Conservation (phyloP, 30 jellyfish, hydroid and myxozoan species). For the Hydra vulgaris region DNA sequence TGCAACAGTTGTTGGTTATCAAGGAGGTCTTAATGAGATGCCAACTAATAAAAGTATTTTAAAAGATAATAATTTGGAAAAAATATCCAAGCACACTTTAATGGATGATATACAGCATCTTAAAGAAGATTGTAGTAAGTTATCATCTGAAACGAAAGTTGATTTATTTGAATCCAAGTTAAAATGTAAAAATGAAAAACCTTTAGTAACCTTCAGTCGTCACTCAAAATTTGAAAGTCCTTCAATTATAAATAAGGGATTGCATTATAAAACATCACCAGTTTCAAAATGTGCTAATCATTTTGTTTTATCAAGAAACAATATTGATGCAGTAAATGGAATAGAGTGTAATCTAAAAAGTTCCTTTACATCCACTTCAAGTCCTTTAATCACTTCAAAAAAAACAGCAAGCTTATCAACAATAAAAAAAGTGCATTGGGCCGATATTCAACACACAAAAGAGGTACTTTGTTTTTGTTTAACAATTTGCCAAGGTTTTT, state of each 20-base stretch:
- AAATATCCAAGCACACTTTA: not conserved
- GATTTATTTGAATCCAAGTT: not conserved
- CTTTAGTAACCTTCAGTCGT: not conserved
- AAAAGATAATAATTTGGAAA: not conserved
- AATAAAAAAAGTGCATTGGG: not conserved
- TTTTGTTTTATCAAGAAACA: not conserved
- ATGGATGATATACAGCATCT: not conserved
- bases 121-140: not conserved
- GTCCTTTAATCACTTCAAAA: not conserved
- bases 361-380: not conserved
- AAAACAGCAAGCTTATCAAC: not conserved
- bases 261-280: not conserved
- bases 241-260: not conserved
- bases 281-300: not conserved
- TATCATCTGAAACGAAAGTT: not conserved
- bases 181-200: not conserved
- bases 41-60: not conserved
- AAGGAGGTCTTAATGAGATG: slow-evolving; percentile 13
- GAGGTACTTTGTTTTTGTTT: too few relatives aligned
- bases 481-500: too few relatives aligned
- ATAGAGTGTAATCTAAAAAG: too few relatives aligned
- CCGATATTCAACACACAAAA: too few relatives aligned
- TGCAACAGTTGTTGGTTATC: slow-evolving; percentile 29
- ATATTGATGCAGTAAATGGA: not conserved
- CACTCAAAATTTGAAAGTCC: not conserved